These are phyloP conservation scores for Pelvicachromis taeniatus DNA, from an alignment of 2,113 vertebrate genomes.

Conservation along the genomic window DNA sequence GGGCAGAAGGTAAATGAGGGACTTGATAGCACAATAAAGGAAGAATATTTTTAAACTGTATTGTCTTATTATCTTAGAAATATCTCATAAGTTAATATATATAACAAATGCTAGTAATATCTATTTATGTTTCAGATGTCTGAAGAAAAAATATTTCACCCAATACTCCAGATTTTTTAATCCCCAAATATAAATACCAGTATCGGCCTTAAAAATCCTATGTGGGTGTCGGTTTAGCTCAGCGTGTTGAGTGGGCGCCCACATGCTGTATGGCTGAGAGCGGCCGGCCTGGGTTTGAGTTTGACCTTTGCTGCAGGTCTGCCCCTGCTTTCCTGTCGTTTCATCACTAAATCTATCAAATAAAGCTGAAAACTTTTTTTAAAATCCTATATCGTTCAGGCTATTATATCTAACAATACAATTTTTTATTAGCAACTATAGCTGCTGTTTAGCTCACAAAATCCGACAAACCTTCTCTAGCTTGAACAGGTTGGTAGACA, in stretches of 20 bases:
- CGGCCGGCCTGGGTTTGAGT: too few species aligned
- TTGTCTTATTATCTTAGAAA: neutral
- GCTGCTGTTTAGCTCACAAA: neutral
- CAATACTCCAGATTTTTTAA: neutral
- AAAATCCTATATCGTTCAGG: neutral
- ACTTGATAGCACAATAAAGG: neutral
- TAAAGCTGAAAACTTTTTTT: too few species aligned
- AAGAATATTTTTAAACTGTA: neutral
- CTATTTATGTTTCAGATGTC: neutral
- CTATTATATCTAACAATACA: neutral
- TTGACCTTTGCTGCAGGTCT: too few species aligned
- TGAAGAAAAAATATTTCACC: neutral
- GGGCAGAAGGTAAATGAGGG: neutral
- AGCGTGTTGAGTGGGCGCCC: too few species aligned
- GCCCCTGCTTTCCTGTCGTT: too few species aligned
- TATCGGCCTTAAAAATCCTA: neutral
- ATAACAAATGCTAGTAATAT: neutral
- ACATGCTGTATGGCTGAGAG: too few species aligned
- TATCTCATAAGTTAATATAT: neutral
- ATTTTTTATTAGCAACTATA: neutral
- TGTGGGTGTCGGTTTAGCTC: too few species aligned
- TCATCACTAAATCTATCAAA: too few species aligned
- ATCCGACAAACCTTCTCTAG: conserved; percentile 62
- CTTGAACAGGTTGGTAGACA: conserved; percentile 66
- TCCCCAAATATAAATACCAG: neutral